Conservation (phyloP, 1,140 invertebrate genomes). For the Lepidurus packardi region DNA sequence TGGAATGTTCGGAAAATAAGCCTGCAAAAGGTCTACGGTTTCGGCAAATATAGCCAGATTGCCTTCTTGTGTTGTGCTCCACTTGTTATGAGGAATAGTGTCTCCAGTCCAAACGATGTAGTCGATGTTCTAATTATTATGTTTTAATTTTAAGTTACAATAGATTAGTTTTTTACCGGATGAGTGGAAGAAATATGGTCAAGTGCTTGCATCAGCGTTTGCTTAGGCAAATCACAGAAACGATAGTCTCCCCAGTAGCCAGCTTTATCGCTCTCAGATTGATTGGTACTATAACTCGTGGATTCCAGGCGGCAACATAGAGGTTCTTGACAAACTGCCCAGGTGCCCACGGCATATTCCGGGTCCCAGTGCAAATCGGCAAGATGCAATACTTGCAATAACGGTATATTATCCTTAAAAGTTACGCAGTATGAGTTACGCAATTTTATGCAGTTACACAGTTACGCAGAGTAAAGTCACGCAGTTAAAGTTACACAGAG, state of each 20-base stretch:
- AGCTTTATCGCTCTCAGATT: constrained; percentile 48
- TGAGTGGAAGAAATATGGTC: constrained; percentile 46
- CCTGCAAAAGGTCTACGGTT: constrained; percentile 53
- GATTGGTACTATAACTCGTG: constrained; percentile 39
- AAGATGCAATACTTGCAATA: constrained; percentile 61
- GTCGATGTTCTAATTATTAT: constrained; percentile 53
- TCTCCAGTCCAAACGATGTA: constrained; percentile 80
- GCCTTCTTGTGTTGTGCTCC: constrained; percentile 62
- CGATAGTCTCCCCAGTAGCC: constrained; percentile 73
- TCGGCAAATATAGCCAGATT: constrained; percentile 58
- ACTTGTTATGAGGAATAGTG: constrained; percentile 72
- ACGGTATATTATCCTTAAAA: not conserved
- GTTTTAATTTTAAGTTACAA: too few relatives aligned
- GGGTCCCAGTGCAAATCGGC: constrained; percentile 77
- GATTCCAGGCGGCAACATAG: constrained; percentile 66
- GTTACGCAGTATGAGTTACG: too few relatives aligned
- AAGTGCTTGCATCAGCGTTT: constrained; percentile 55
- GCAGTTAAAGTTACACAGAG: too few relatives aligned
- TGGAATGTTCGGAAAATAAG: constrained; percentile 56
- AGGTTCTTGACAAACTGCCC: constrained; percentile 64
- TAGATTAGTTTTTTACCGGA: constrained; percentile 44
- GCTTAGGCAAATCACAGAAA: constrained; percentile 63
- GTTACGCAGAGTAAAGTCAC: too few relatives aligned
- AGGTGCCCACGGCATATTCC: constrained; percentile 58
- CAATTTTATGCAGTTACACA: too few relatives aligned